phyloP scores from a whole-genome alignment of 2,797 vertebrate species.

The Tenualosa thibaudeaui region DNA sequence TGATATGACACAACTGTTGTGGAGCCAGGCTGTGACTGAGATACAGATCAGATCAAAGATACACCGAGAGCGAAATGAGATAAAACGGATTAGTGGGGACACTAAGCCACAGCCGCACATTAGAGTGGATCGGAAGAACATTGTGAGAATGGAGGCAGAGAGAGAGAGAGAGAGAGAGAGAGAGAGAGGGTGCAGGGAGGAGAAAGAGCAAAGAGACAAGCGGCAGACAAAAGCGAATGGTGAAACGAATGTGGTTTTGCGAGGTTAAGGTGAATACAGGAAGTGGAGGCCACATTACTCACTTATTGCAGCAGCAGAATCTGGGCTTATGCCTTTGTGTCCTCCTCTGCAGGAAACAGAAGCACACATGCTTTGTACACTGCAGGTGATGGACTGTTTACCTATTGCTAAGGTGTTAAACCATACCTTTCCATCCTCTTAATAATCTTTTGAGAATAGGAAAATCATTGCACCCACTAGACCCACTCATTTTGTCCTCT shows the following conservation, averaged over 20 bases:
- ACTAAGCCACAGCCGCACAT: background rate
- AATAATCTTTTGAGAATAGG: background rate
- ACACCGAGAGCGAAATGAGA: background rate
- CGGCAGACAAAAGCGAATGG: background rate
- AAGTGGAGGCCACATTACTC: conserved; percentile 31
- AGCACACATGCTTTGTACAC: background rate
- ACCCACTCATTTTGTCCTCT: background rate
- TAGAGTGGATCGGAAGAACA: background rate
- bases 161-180: conserved; percentile 9
- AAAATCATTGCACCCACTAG: background rate
- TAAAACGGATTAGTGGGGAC: conserved; percentile 13
- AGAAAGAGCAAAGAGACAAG: background rate
- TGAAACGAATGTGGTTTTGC: background rate
- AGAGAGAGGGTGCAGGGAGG: background rate
- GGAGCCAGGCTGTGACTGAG: background rate
- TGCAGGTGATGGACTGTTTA: background rate
- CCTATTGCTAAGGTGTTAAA: too few relatives aligned
- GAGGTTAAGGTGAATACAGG: conserved; percentile 35
- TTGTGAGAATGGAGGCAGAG: background rate
- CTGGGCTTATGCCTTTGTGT: conserved; percentile 53
- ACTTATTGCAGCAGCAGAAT: conserved; percentile 71
- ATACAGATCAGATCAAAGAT: background rate
- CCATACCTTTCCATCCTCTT: background rate
- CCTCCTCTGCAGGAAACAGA: conserved; percentile 45
- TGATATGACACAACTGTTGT: background rate